These are phyloP conservation scores for Esox masquinongy DNA, from an alignment of 2,797 vertebrate genomes.

Conservation along the genomic window DNA sequence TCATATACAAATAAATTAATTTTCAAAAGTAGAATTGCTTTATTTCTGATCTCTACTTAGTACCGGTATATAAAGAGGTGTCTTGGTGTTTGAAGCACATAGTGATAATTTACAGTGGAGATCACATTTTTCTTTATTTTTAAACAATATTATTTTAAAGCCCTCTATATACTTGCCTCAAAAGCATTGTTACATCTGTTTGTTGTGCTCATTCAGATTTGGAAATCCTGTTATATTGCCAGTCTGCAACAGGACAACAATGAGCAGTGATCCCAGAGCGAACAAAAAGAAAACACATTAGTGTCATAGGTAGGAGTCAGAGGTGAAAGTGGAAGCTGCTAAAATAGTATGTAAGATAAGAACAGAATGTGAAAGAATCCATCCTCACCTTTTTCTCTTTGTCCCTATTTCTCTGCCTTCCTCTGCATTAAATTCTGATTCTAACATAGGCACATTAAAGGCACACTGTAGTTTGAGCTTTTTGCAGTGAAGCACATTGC, in stretches of 20 bases:
- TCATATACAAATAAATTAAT: background rate
- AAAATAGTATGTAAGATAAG: background rate
- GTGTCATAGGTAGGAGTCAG: background rate
- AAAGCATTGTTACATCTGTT: no score
- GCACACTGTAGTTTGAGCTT: no score
- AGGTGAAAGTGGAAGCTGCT: background rate
- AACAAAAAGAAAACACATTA: background rate
- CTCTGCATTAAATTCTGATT: background rate
- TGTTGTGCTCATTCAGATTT: no score
- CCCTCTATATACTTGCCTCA: no score
- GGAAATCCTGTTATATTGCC: no score
- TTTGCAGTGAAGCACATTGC: no score
- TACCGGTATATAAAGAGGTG: background rate
- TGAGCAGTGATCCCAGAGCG: no score
- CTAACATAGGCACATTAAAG: background rate
- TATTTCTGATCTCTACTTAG: background rate
- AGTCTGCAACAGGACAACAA: background rate
- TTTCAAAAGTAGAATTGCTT: background rate
- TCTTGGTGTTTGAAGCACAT: background rate
- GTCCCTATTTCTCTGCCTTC: background rate
- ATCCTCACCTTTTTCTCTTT: background rate
- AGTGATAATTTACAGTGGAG: background rate
- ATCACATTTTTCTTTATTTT: background rate
- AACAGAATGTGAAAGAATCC: background rate
- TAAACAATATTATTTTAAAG: background rate